phyloP scores from a whole-genome alignment of 2,797 vertebrate species.

The Paramormyrops hopkinsi region DNA sequence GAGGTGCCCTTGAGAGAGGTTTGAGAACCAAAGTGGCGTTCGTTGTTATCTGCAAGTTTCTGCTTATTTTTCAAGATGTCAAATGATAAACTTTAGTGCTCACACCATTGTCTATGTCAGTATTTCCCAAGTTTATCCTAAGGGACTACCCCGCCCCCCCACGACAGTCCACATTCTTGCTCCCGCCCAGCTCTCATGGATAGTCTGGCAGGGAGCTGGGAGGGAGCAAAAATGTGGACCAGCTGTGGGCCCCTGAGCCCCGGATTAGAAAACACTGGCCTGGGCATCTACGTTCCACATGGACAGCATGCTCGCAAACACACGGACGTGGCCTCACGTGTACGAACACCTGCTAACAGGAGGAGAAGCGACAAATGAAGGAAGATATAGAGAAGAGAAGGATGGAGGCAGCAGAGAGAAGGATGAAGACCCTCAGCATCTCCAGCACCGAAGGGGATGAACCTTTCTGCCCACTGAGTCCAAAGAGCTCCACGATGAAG shows the following conservation, averaged over 20 bases:
- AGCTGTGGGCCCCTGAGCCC: not conserved
- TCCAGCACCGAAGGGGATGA: constrained; percentile 51
- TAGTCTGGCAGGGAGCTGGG: not conserved
- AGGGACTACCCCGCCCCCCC: too few species aligned
- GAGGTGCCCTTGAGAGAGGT: not conserved
- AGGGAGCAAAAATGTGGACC: not conserved
- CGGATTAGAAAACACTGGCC: not conserved
- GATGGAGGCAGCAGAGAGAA: constrained; percentile 44
- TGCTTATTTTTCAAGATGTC: too few species aligned
- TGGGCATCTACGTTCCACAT: not conserved
- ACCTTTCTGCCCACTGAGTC: constrained; percentile 52
- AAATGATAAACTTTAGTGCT: too few species aligned
- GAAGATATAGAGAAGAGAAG: constrained; percentile 42
- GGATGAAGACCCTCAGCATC: constrained; percentile 50
- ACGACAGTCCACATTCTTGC: not conserved
- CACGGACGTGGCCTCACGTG: not conserved
- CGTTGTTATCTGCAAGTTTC: too few species aligned
- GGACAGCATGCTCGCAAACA: not conserved
- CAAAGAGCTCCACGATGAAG: constrained; percentile 72
- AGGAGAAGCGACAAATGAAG: constrained; percentile 50
- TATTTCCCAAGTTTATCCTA: too few species aligned
- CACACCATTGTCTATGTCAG: too few species aligned
- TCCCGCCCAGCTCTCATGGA: not conserved
- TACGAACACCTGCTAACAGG: constrained; percentile 33
- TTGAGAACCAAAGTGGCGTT: too few species aligned